These are phyloP conservation scores for Trissonchulus sp. DNA, from an alignment of 2,888 invertebrate species.

Conservation along the genomic window DNA sequence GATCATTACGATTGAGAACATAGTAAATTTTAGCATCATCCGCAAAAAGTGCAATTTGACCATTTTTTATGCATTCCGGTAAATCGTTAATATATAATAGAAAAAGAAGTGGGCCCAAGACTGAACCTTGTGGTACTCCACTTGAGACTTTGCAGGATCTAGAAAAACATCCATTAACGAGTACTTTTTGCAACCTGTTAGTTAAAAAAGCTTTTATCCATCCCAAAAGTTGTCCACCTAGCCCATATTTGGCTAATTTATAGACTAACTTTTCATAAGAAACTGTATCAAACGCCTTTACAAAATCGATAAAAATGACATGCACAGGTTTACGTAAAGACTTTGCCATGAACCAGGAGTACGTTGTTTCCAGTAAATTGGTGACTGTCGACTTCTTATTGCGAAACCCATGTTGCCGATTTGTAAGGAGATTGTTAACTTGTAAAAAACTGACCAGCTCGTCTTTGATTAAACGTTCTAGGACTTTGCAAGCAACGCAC, in stretches of 20 bases:
- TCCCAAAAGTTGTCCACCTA: slow-evolving; percentile 2
- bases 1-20: background rate
- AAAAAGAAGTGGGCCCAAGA: slow-evolving; percentile 22
- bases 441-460: slow-evolving; percentile 17
- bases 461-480: slow-evolving; percentile 19
- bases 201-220: slow-evolving; percentile 18
- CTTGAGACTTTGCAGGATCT: background rate
- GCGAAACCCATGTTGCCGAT: background rate
- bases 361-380: background rate
- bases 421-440: background rate
- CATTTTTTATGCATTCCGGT: slow-evolving; percentile 12
- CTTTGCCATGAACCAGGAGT: background rate
- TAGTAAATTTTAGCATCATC: slow-evolving; percentile 18
- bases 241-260: background rate
- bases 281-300: slow-evolving; percentile 18
- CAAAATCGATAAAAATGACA: background rate
- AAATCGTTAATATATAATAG: slow-evolving; percentile 22
- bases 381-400: background rate
- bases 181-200: background rate
- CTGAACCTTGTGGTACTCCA: slow-evolving; percentile 26
- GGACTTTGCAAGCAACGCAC: background rate
- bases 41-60: slow-evolving; percentile 1
- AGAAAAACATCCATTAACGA: background rate
- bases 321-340: background rate
- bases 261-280: background rate